Evolutionary conservation across 2,888 invertebrate species (phyloP).

Genomic region (Sarcophaga variegata): DNA sequence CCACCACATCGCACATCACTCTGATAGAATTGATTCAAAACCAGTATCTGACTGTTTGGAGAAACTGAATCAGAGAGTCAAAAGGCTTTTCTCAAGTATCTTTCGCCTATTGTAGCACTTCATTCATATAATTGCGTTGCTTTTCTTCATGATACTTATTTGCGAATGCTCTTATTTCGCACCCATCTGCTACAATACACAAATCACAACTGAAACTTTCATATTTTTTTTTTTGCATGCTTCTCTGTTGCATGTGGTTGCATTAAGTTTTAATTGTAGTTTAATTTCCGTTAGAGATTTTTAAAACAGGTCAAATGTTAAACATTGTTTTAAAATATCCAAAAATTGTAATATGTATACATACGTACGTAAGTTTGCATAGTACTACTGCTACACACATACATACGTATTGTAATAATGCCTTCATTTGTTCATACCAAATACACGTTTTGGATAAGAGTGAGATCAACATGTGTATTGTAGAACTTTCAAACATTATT

Average conservation of each 20-base stretch:
- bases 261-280: conserved; percentile 71
- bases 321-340: conserved; percentile 39
- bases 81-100: too few species aligned
- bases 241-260: conserved; percentile 26
- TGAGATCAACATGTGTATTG: conserved; percentile 25
- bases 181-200: background rate
- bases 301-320: conserved; percentile 65
- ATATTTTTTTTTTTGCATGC: background rate
- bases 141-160: too few species aligned
- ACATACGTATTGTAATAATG: background rate
- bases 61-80: too few species aligned
- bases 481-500: conserved; percentile 37
- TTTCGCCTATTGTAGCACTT: too few species aligned
- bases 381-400: background rate
- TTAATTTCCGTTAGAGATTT: conserved; percentile 71
- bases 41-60: too few species aligned
- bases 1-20: too few species aligned
- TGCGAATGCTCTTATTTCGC: background rate
- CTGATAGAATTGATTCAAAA: too few species aligned
- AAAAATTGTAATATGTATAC: background rate
- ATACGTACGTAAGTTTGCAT: background rate
- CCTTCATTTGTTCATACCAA: background rate
- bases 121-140: too few species aligned
- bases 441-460: background rate
- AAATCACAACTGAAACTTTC: background rate